Conservation (phyloP, 2,113 vertebrate genomes). For the Mastomys coucha region DNA sequence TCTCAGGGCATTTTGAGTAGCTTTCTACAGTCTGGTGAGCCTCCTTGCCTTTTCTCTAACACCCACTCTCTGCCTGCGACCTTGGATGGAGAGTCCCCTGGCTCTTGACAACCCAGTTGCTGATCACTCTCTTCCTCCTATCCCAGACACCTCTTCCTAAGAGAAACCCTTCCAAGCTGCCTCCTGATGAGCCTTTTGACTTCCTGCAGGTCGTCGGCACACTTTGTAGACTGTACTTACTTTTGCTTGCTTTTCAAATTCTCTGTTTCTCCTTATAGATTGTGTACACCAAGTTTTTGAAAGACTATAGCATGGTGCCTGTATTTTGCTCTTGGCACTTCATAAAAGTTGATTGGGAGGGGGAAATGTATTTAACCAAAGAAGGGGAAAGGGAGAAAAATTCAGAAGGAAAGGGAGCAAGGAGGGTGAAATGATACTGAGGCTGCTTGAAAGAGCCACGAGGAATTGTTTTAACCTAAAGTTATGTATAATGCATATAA, state of each 20-base stretch:
- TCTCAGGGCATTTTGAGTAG: neutral
- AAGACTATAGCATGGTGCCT: neutral
- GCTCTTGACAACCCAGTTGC: neutral
- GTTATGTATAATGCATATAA: neutral
- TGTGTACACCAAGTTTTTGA: neutral
- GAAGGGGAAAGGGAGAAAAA: neutral
- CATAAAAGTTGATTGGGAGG: neutral
- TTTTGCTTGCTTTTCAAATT: constrained; percentile 7
- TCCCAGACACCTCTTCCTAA: neutral
- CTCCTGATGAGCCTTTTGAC: neutral
- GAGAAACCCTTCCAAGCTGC: fast-evolving
- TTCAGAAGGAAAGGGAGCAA: neutral
- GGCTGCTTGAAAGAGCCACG: neutral
- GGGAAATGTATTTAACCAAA: neutral
- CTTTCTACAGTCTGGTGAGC: fast-evolving
- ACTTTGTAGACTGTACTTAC: neutral
- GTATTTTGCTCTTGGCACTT: neutral
- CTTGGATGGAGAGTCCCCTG: neutral
- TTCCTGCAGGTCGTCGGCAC: neutral
- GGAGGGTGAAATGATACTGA: neutral
- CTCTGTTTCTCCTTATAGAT: neutral
- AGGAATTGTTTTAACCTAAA: neutral
- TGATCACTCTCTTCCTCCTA: neutral
- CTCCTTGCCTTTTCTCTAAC: neutral
- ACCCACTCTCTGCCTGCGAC: neutral